Percentiles rank a stretch among this genome's conserved stretches.
phyloP scores from a whole-genome alignment of 2,888 invertebrate species.

The Quadroppia sp. region DNA sequence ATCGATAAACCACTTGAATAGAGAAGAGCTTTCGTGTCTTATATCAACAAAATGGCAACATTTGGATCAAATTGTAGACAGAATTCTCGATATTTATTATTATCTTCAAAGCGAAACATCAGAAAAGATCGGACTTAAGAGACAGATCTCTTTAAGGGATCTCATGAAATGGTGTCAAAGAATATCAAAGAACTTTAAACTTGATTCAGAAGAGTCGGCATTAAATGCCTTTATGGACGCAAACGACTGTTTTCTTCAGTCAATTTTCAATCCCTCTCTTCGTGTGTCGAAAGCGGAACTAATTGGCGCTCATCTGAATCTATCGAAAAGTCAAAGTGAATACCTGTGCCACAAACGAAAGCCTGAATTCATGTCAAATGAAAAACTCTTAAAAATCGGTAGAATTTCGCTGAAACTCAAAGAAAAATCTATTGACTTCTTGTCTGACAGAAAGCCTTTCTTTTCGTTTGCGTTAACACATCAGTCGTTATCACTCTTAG shows the following conservation, averaged over 20 bases:
- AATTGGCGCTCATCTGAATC: constrained; percentile 74
- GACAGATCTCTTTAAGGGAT: constrained; percentile 60
- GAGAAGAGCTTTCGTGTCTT: constrained; percentile 64
- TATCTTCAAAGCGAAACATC: constrained; percentile 58
- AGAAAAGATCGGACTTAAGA: constrained; percentile 46
- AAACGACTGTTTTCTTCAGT: constrained; percentile 82
- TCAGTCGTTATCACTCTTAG: constrained; percentile 73
- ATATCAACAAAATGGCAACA: constrained; percentile 61
- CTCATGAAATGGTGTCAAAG: constrained; percentile 85
- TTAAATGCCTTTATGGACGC: constrained; percentile 72
- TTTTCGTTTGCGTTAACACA: constrained; percentile 66
- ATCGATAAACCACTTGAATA: constrained; percentile 71
- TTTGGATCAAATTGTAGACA: constrained; percentile 66
- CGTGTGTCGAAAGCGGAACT: constrained; percentile 66
- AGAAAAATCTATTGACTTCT: neutral
- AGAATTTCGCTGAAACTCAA: constrained; percentile 35
- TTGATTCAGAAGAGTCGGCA: constrained; percentile 55
- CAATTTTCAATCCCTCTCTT: constrained; percentile 59
- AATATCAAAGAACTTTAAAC: constrained; percentile 66
- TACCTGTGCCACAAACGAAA: constrained; percentile 41
- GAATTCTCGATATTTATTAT: constrained; percentile 76
- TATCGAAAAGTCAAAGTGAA: constrained; percentile 52
- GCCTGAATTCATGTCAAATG: constrained; percentile 41
- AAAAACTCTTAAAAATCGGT: constrained; percentile 41
- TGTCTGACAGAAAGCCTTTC: neutral